Base-by-base conservation (phyloP, 2,113 vertebrate genomes). In the Rana temporaria region DNA sequence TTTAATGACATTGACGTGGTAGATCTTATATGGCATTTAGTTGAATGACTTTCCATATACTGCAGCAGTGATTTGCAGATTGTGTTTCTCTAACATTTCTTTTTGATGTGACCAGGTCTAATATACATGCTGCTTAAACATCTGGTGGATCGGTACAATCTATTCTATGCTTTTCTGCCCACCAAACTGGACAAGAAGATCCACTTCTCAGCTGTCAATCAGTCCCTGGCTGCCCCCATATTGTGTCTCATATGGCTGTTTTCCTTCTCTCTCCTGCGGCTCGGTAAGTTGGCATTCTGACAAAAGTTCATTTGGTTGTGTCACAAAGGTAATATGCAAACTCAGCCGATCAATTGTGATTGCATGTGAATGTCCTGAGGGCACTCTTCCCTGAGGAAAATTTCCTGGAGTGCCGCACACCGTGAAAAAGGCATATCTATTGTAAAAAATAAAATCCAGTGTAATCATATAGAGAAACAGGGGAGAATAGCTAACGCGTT, bases 201-300 rank as follows among this genome's bases (percentile, higher is more conserved):
- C 79, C 97, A 99, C 89, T 90, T 96, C 12, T 94, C 89, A 24
- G 98, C 97, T 2, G 97, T 99, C 85, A 96, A 93, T 86, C 97
- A 98, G 90, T 96, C 97, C 4, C 83, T 98, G 70, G 93, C 96
- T 0, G 98, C 98, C 0, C 97, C 97, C 53, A 99, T 99, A 86
- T 94, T 99, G 84, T 98, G 96, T 86, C 93, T 99, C 9, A 94
- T 99, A 85, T 99, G 97, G 96, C 94, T 99, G 18, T 97, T 93
- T 70, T 99, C 98, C 87, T 99, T 95, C 87, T 99, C 97, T 2
- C 94, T 98, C 67, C 89, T 99, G 71, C 87, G 96, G 32, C 89
- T 95, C 83, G 96, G 98, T 98, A 81, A 89, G 91, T 38, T 38
- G 34, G 34, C 34, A 38, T 38, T 8, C 4, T 38, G 34, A 38